These are phyloP conservation scores for Matsumyia berberina DNA, from an alignment of 2,888 invertebrate genomes.

Conservation along the genomic window DNA sequence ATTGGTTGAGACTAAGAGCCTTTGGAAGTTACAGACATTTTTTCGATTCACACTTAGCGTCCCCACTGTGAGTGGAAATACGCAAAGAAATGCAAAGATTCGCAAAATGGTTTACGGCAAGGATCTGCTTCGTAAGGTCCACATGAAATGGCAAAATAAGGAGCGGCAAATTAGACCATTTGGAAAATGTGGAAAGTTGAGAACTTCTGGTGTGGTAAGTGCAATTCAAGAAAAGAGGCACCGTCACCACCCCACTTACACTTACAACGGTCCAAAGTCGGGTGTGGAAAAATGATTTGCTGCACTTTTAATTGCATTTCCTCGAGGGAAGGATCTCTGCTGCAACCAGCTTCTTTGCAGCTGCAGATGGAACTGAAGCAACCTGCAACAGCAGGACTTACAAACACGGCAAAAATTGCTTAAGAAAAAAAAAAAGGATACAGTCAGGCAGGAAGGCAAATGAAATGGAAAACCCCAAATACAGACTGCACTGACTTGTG, in stretches of 20 bases:
- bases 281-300: constrained; percentile 65
- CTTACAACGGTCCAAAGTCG: constrained; percentile 39
- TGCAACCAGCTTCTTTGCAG: constrained; percentile 39
- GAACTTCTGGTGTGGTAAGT: constrained; percentile 63
- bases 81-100: constrained; percentile 46
- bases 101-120: constrained; percentile 49
- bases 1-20: no score
- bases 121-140: constrained; percentile 34
- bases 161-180: constrained; percentile 46
- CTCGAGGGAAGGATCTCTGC: constrained; percentile 41
- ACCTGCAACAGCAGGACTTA: constrained; percentile 37
- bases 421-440: constrained; percentile 23
- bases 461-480: constrained; percentile 49
- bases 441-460: constrained; percentile 42
- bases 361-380: constrained; percentile 63
- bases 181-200: constrained; percentile 61
- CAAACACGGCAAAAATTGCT: constrained; percentile 21
- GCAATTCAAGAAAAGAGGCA: constrained; percentile 27
- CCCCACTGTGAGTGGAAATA: constrained; percentile 23
- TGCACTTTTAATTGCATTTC: constrained; percentile 75
- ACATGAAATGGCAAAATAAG: constrained; percentile 14
- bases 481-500: constrained; percentile 38
- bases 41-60: neutral
- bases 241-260: constrained; percentile 6
- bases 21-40: no score